Evolutionary conservation across 2,888 invertebrate species (phyloP).

Genomic region (Drosophila gaucha): DNA sequence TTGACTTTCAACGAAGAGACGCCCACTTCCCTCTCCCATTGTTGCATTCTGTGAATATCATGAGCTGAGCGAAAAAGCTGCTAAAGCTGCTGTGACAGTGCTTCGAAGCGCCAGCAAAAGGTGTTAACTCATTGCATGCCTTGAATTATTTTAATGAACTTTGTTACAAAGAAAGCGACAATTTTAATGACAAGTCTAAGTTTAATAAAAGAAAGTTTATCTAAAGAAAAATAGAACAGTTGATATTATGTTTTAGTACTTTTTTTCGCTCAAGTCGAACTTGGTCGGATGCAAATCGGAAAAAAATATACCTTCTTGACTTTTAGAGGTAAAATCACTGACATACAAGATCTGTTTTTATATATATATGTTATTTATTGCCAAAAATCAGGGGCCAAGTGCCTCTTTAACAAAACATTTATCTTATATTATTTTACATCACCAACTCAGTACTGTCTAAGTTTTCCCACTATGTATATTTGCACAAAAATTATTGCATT

Average conservation of each 20-base stretch:
- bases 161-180: background rate
- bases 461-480: too few relatives aligned
- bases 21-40: conserved; percentile 1
- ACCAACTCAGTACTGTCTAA: too few relatives aligned
- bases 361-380: too few relatives aligned
- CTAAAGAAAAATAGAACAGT: background rate
- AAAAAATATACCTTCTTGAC: too few relatives aligned
- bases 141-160: conserved; percentile 20
- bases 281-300: too few relatives aligned
- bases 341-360: too few relatives aligned
- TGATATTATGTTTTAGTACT: background rate
- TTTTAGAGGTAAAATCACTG: too few relatives aligned
- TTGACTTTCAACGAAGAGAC: conserved; percentile 5
- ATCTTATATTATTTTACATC: too few relatives aligned
- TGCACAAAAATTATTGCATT: too few relatives aligned
- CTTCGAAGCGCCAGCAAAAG: conserved; percentile 10
- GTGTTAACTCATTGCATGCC: conserved; percentile 22
- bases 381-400: too few relatives aligned
- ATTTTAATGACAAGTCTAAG: conserved; percentile 6
- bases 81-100: conserved; percentile 1
- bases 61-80: background rate
- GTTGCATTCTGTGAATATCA: conserved; percentile 14
- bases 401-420: too few relatives aligned
- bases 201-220: conserved; percentile 16
- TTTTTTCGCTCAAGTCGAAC: too few relatives aligned